Conservation (phyloP, 2,888 invertebrate species). For the Aromia moschata region DNA sequence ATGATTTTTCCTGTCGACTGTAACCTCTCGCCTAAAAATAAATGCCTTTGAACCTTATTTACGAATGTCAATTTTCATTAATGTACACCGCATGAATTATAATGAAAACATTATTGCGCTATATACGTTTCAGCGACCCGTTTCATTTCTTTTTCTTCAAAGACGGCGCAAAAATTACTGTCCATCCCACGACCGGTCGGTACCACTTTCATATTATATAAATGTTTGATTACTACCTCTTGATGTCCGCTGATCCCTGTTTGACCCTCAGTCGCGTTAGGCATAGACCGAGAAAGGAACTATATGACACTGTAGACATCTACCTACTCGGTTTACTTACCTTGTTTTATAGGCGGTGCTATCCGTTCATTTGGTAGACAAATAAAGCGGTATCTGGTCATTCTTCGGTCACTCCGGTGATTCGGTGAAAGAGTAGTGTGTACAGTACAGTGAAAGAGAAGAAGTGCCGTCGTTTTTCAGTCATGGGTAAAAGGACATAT, state of each 20-base stretch:
- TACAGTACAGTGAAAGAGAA: neutral
- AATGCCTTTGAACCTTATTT: neutral
- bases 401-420: neutral
- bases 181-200: conserved; percentile 2
- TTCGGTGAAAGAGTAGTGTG: neutral
- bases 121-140: conserved; percentile 10
- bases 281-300: neutral
- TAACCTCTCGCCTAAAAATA: neutral
- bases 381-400: neutral
- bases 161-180: conserved; percentile 10
- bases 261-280: conserved; percentile 1
- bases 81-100: conserved; percentile 7
- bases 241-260: conserved; percentile 5
- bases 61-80: neutral
- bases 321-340: conserved; percentile 7
- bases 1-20: too few relatives aligned
- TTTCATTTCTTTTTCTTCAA: conserved; percentile 20
- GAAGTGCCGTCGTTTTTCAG: neutral
- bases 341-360: neutral
- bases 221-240: conserved; percentile 5
- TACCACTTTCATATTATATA: neutral
- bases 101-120: neutral
- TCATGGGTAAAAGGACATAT: neutral
- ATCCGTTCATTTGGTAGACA: neutral
- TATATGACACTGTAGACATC: neutral